Percentiles rank a stretch among this genome's conserved stretches.
Evolutionary conservation across 1,140 invertebrate genomes (phyloP).

Genomic region (Dreissena polymorpha): DNA sequence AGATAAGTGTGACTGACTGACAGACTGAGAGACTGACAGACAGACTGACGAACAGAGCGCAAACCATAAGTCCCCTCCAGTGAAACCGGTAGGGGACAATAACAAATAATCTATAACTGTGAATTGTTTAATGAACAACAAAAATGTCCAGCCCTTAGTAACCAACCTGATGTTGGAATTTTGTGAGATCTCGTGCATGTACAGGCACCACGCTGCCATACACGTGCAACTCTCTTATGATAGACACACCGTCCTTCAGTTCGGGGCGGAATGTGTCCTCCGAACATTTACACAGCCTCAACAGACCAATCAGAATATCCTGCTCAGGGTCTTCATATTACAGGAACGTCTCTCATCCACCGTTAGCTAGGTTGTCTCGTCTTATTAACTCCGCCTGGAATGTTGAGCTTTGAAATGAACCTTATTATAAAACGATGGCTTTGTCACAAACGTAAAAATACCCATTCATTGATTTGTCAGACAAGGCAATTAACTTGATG

Average conservation of each 20-base stretch:
- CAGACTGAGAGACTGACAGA: too few species aligned
- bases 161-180: conserved; percentile 96
- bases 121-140: too few species aligned
- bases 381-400: conserved; percentile 91
- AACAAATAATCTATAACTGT: too few species aligned
- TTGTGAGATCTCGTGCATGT: conserved; percentile 94
- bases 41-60: too few species aligned
- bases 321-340: conserved; percentile 98
- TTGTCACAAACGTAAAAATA: too few species aligned
- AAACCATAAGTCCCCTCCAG: too few species aligned
- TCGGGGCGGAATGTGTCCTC: conserved; percentile 92
- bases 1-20: too few species aligned
- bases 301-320: conserved; percentile 97
- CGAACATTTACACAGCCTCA: conserved; percentile 96
- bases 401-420: too few species aligned
- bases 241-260: conserved; percentile 88
- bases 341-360: conserved; percentile 99
- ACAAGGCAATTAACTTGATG: too few species aligned
- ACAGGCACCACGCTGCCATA: conserved; percentile 98
- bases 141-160: neutral
- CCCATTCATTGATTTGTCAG: too few species aligned
- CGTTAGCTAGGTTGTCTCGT: conserved; percentile 97
- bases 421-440: too few species aligned
- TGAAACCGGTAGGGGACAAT: too few species aligned
- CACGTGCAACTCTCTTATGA: conserved; percentile 98